Conservation (phyloP, 2,113 vertebrate genomes). For the Centrocercus urophasianus region DNA sequence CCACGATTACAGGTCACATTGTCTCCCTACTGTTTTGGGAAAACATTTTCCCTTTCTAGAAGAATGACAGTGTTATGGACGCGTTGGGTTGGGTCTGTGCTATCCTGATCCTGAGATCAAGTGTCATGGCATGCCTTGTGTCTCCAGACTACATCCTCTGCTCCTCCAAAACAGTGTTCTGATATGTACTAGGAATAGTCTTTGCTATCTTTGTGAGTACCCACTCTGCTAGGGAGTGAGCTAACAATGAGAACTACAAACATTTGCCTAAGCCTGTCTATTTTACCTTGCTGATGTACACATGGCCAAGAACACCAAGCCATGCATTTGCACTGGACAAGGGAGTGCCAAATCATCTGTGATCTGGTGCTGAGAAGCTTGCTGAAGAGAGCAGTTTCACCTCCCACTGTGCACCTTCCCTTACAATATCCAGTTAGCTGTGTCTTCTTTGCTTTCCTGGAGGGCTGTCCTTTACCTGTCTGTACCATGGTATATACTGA, state of each 20-base stretch:
- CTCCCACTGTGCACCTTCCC: background rate
- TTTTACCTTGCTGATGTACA: background rate
- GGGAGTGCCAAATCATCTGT: background rate
- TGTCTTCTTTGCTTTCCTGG: background rate
- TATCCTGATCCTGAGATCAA: background rate
- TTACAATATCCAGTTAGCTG: background rate
- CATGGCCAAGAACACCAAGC: background rate
- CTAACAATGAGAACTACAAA: background rate
- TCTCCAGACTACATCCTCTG: background rate
- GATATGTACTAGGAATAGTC: background rate
- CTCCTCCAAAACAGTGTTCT: background rate
- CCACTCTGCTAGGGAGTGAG: background rate
- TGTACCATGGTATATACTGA: fast-evolving
- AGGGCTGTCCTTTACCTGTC: background rate
- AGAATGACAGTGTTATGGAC: background rate
- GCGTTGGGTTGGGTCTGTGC: background rate
- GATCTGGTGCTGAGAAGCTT: background rate
- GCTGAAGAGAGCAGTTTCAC: background rate
- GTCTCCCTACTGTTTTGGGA: background rate
- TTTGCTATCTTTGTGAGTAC: background rate
- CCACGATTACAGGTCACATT: fast-evolving
- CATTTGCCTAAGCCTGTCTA: background rate
- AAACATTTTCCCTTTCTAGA: background rate
- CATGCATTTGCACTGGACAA: background rate
- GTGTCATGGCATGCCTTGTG: fast-evolving